A percentile compares a stretch with the other conserved stretches of the same genome.
Conservation (phyloP, 2,888 invertebrate species). For the Prostheceraeus crozeri region DNA sequence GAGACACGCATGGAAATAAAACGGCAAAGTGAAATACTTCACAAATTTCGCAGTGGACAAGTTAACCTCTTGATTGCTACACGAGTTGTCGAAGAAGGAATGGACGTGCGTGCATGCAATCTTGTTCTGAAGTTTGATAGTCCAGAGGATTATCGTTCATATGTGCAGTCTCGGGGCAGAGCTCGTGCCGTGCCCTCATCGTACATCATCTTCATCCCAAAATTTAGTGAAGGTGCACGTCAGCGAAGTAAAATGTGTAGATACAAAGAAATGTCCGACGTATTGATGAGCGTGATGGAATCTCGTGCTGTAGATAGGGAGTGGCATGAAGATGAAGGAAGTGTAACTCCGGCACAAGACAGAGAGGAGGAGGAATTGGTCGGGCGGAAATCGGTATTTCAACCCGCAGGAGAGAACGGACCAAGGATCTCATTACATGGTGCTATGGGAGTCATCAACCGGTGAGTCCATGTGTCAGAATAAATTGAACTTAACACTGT, state of each 20-base stretch:
- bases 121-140: conserved; percentile 50
- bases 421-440: conserved; percentile 31
- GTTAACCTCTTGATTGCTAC: conserved; percentile 54
- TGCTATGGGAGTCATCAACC: conserved; percentile 32
- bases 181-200: conserved; percentile 30
- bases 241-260: no score
- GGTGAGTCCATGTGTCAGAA: no score
- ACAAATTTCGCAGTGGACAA: conserved; percentile 53
- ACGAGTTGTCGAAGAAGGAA: conserved; percentile 52
- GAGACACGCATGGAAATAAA: conserved; percentile 5
- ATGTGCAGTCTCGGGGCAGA: conserved; percentile 67
- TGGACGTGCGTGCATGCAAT: conserved; percentile 56
- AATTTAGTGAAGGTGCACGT: no score
- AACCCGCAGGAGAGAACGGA: conserved; percentile 23
- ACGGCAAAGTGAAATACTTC: conserved; percentile 51
- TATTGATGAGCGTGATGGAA: no score
- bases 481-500: no score
- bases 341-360: no score
- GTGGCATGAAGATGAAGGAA: no score
- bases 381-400: no score
- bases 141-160: conserved; percentile 76
- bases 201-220: conserved; percentile 26
- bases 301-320: no score
- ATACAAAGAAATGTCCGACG: no score
- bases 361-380: no score